Evolutionary conservation across 2,113 vertebrate genomes (phyloP), one percentile per base, ranked within the genome.

Genomic region (Podarcis muralis): DNA sequence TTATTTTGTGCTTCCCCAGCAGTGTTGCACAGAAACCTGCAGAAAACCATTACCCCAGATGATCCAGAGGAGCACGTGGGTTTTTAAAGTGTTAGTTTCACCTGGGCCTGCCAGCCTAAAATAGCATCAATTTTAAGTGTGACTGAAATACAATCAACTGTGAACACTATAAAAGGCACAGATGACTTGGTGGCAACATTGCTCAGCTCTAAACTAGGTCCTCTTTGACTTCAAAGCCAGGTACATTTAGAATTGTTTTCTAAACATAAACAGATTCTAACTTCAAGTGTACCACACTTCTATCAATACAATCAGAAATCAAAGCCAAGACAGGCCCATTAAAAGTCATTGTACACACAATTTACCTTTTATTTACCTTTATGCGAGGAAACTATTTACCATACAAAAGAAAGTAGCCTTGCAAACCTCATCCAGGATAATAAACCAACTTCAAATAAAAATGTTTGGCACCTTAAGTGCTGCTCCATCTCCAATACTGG

Each of bases 221-320:
- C 78, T 48, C 43, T 20, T 79, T 27, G 22, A 9, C 76, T 30
- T 40, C 25, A 78, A 23, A 43, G 78, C 79, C 79, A 59, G 27
- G n/a, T 30, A 81, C 27, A 16, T 30, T 32, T 30, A 59, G 30
- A n/a, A 30, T 20, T 30, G 59, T 81, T 62, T 62, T 30, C 79
- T 35, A 4, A 35, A 62, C 79, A 6, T 13, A 59, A 59, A 80
- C 48, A 12, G 22, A 30, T 30, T 59, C 32, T 30, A 62, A 62
- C 16, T n/a, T 59, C 30, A 80, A 59, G 78, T 6, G 30, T 22
- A 59, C 53, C 30, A n/a, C 30, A 48, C 43, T 59, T 59, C 43
- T n/a, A 30, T 27, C 84, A 83, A 6, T 59, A 2, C 81, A 80
- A 85, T 83, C 3, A 82, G 90, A 86, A 87, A 74, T 78, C 35